These are phyloP conservation scores for Dendrolimus punctatus DNA, from an alignment of 1,140 invertebrate genomes.

Conservation along the genomic window DNA sequence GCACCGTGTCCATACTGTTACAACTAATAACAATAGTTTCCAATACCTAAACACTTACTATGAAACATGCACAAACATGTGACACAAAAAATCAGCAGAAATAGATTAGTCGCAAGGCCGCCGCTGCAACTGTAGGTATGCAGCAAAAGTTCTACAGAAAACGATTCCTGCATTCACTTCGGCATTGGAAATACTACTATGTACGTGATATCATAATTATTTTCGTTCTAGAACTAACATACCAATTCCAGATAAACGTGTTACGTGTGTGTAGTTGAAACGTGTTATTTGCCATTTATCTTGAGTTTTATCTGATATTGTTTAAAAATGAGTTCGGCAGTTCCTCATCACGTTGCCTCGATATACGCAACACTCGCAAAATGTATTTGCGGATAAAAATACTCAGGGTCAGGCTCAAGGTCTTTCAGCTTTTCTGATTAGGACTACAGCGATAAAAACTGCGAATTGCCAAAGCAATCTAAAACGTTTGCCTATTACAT, in stretches of 20 bases:
- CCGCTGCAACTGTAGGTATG: too few relatives aligned
- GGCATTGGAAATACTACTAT: too few relatives aligned
- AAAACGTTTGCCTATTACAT: slow-evolving; percentile 23
- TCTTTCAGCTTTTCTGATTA: slow-evolving; percentile 63
- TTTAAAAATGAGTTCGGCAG: slow-evolving; percentile 15
- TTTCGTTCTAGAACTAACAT: slow-evolving; percentile 9
- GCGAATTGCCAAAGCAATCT: slow-evolving; percentile 24
- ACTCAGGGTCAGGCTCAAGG: slow-evolving; percentile 65
- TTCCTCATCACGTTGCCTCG: slow-evolving; percentile 22
- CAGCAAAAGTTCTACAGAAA: too few relatives aligned
- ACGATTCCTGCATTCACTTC: too few relatives aligned
- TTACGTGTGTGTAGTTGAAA: slow-evolving; percentile 8
- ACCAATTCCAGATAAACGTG: slow-evolving; percentile 5
- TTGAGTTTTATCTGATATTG: slow-evolving; percentile 16
- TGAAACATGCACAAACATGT: too few relatives aligned
- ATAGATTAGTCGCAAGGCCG: too few relatives aligned
- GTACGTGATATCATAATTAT: neutral
- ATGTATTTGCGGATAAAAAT: slow-evolving; percentile 63
- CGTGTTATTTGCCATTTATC: slow-evolving; percentile 14
- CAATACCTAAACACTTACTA: neutral
- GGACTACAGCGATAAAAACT: slow-evolving; percentile 51
- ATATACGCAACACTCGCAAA: slow-evolving; percentile 47
- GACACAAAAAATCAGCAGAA: too few relatives aligned
- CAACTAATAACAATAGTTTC: too few relatives aligned
- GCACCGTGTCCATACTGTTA: neutral